phyloP scores from a whole-genome alignment of 2,113 vertebrate species.

The Synodontis membranacea region DNA sequence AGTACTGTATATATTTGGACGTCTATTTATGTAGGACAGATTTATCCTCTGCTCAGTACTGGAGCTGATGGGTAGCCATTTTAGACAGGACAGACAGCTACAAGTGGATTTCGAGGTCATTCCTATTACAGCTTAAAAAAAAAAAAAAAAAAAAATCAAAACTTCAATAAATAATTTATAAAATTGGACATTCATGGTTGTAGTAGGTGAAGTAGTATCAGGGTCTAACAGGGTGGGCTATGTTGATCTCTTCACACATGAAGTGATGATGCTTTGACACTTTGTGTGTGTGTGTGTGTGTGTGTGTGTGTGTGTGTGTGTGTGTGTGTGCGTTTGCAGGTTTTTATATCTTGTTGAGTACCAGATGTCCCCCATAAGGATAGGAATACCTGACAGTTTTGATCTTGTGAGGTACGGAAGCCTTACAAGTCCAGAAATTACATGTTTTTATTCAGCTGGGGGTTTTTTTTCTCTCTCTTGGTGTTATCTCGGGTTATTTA shows the following conservation, averaged over 20 bases:
- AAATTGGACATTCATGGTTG: background rate
- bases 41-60: background rate
- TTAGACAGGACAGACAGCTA: background rate
- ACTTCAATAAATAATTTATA: background rate
- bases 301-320: background rate
- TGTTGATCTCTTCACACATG: background rate
- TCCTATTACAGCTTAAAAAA: background rate
- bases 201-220: background rate
- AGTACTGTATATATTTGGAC: conserved; percentile 7
- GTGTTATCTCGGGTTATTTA: no score
- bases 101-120: conserved; percentile 13
- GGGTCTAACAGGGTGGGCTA: background rate
- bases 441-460: no score
- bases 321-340: background rate
- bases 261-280: background rate
- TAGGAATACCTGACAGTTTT: background rate
- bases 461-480: no score
- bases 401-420: no score
- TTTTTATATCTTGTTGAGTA: background rate
- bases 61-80: background rate
- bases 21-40: background rate
- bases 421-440: no score
- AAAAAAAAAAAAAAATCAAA: no score
- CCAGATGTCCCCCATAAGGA: background rate
- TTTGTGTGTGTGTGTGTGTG: background rate